phyloP scores from a whole-genome alignment of 2,113 vertebrate species.

The Oryzias curvinotus region DNA sequence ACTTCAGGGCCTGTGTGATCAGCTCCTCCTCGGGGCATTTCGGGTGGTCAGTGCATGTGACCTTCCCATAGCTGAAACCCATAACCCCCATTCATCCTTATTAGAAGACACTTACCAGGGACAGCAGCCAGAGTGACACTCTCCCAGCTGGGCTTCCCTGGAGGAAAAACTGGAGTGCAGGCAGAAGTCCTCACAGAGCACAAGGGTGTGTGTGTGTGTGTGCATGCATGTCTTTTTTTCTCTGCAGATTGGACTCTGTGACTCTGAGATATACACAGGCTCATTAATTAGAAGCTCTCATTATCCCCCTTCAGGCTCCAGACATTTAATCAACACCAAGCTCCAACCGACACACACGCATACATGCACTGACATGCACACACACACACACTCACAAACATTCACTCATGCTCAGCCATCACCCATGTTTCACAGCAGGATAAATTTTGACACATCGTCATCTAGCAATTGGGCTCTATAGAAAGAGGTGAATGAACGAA shows the following conservation, averaged over 20 bases:
- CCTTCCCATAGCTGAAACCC: slow-evolving; percentile 61
- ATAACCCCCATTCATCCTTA: slow-evolving; percentile 70
- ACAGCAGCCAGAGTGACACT: slow-evolving; percentile 58
- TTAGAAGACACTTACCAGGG: slow-evolving; percentile 72
- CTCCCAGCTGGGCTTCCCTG: slow-evolving; percentile 59
- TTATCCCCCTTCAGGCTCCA: slow-evolving; percentile 75
- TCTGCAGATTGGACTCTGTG: slow-evolving; percentile 72
- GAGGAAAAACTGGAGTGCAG: slow-evolving; percentile 55
- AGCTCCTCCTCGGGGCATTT: slow-evolving; percentile 44
- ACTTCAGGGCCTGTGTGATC: slow-evolving; percentile 49
- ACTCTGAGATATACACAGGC: slow-evolving; percentile 74
- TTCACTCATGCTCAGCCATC: slow-evolving; percentile 26
- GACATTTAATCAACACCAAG: slow-evolving; percentile 77
- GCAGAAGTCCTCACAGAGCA: slow-evolving; percentile 46
- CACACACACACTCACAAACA: slow-evolving; percentile 2
- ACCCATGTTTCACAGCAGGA: slow-evolving; percentile 33
- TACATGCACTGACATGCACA: slow-evolving; percentile 23
- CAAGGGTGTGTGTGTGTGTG: slow-evolving; percentile 37
- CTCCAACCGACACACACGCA: slow-evolving; percentile 61
- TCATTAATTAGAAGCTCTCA: slow-evolving; percentile 80
- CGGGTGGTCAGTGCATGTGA: slow-evolving; percentile 66
- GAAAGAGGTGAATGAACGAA: slow-evolving; percentile 66
- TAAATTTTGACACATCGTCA: slow-evolving; percentile 59
- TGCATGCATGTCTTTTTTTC: slow-evolving; percentile 41
- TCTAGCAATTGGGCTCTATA: slow-evolving; percentile 48